phyloP scores from a whole-genome alignment of 2,113 vertebrate species.

The Poeciliopsis occidentalis region DNA sequence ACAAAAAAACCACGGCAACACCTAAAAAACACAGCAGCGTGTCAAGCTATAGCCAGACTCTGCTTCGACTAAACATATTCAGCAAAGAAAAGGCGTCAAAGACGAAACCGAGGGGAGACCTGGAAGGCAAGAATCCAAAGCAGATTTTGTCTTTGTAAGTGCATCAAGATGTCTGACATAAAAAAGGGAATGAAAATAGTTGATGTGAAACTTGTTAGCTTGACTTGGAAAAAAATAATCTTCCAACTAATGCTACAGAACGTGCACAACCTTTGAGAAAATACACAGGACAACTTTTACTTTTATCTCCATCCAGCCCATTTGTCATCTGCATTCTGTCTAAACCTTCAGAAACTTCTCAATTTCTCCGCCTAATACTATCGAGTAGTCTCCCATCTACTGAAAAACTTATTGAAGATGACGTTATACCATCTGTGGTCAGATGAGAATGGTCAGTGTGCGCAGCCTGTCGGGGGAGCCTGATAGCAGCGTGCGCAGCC shows the following conservation, averaged over 20 bases:
- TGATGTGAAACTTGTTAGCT: neutral
- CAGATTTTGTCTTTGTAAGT: neutral
- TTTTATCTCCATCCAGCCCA: neutral
- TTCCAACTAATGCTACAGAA: neutral
- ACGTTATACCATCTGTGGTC: conserved; percentile 63
- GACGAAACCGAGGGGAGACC: neutral
- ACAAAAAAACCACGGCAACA: conserved; percentile 34
- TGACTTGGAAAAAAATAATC: neutral
- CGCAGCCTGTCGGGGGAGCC: conserved; percentile 55
- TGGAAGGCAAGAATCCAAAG: neutral
- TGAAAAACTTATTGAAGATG: neutral
- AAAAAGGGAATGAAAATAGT: neutral
- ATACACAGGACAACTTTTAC: neutral
- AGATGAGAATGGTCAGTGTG: conserved; percentile 50
- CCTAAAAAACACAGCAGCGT: conserved; percentile 39
- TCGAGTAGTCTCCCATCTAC: neutral
- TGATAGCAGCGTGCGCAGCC: conserved; percentile 84
- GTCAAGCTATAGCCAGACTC: conserved; percentile 17
- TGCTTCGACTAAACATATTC: conserved; percentile 7
- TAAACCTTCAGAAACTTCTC: neutral
- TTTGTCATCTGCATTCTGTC: neutral
- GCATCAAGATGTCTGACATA: neutral
- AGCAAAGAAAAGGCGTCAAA: neutral
- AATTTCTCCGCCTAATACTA: neutral
- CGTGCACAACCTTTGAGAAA: neutral